A percentile compares a stretch with the other conserved stretches of the same genome.
Conservation (phyloP, 2,888 invertebrate genomes). For the Sympetrum striolatum region DNA sequence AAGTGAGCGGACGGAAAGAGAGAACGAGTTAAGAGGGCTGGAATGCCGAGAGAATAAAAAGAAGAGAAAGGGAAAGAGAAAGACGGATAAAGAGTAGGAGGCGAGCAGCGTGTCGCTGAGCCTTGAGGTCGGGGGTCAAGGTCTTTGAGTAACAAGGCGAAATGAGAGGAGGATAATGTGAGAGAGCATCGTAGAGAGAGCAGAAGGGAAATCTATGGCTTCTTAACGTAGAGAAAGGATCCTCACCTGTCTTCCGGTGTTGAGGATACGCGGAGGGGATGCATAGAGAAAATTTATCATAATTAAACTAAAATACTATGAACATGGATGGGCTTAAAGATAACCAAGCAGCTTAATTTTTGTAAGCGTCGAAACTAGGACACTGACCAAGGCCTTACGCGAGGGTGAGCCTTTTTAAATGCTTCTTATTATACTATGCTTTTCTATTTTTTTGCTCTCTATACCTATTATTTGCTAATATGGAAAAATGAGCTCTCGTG, state of each 20-base stretch:
- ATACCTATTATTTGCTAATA: too few species aligned
- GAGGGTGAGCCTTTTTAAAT: too few species aligned
- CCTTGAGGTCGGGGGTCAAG: background rate
- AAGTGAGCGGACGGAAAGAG: background rate
- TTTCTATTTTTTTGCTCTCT: too few species aligned
- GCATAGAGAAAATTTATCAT: too few species aligned
- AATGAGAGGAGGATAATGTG: background rate
- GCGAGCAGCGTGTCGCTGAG: background rate
- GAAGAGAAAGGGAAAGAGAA: background rate
- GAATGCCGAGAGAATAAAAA: background rate
- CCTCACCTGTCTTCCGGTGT: background rate
- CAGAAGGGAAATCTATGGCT: background rate
- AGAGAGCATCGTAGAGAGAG: background rate
- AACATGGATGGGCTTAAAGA: too few species aligned
- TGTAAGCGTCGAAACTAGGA: too few species aligned
- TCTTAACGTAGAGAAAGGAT: background rate
- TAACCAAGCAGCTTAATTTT: too few species aligned
- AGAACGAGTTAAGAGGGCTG: background rate
- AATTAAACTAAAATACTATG: too few species aligned
- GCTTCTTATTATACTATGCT: too few species aligned
- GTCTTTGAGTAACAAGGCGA: background rate
- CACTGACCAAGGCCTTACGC: too few species aligned
- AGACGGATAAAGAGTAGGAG: background rate
- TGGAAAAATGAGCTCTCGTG: too few species aligned
- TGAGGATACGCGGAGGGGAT: background rate